Percentiles rank a stretch among this genome's conserved stretches.
These are phyloP conservation scores for Eurytoma californica DNA, from an alignment of 2,888 invertebrate species.

Conservation along the genomic window DNA sequence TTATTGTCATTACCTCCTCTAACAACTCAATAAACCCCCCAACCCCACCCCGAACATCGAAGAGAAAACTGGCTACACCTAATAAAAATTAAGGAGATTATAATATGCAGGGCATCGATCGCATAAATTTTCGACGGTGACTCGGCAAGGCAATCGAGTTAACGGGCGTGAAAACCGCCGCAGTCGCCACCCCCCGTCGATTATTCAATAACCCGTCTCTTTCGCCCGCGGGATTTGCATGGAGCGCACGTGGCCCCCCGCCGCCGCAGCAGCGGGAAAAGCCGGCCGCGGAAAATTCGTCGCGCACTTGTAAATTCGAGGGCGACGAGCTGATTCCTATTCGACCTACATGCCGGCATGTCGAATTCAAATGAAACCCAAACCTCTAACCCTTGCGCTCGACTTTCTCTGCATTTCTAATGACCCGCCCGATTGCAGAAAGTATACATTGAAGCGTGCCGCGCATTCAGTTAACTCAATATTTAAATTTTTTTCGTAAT, in stretches of 20 bases:
- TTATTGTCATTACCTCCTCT: no score
- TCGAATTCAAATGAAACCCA: background rate
- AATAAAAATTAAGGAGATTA: no score
- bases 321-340: background rate
- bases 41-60: no score
- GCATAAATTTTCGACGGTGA: background rate
- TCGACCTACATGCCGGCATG: background rate
- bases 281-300: constrained; percentile 29
- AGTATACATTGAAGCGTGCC: no score
- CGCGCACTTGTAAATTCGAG: constrained; percentile 42
- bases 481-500: no score
- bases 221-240: constrained; percentile 15
- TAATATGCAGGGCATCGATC: background rate
- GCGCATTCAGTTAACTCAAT: no score
- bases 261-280: background rate
- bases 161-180: constrained; percentile 29
- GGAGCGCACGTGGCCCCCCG: background rate
- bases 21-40: no score
- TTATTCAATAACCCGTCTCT: constrained; percentile 27
- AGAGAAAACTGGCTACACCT: no score
- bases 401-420: constrained; percentile 1
- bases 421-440: background rate
- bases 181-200: constrained; percentile 10
- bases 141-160: constrained; percentile 18
- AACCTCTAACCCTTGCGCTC: background rate